These are phyloP conservation scores for Bradysia coprophila DNA, from an alignment of 1,140 invertebrate species.

Conservation along the genomic window DNA sequence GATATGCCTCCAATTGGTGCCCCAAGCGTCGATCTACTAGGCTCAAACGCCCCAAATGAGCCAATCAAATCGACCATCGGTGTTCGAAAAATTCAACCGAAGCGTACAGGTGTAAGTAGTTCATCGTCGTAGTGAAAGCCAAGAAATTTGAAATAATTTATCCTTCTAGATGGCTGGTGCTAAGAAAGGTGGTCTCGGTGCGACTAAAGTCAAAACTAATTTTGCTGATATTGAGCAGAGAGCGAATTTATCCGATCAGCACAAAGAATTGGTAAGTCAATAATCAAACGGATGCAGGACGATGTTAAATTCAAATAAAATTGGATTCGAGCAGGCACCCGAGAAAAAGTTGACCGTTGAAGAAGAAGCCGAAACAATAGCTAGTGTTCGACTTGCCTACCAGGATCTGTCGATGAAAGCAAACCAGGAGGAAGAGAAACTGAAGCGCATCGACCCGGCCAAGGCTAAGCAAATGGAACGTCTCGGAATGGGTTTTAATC, in stretches of 20 bases:
- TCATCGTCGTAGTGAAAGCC: neutral
- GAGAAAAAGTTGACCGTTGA: constrained; percentile 21
- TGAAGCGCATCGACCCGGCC: constrained; percentile 58
- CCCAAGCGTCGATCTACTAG: constrained; percentile 25
- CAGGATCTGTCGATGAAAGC: constrained; percentile 64
- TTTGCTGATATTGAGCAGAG: constrained; percentile 91
- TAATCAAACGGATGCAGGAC: too few species aligned
- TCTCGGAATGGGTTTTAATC: constrained; percentile 63
- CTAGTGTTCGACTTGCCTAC: constrained; percentile 74
- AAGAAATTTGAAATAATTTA: constrained; percentile 2
- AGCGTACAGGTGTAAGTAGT: constrained; percentile 39
- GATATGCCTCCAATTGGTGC: neutral
- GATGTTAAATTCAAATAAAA: too few species aligned
- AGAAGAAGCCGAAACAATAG: constrained; percentile 39
- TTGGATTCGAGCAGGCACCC: too few species aligned
- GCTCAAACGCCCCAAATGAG: constrained; percentile 13
- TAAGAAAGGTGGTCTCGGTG: constrained; percentile 83
- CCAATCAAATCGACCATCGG: constrained; percentile 54
- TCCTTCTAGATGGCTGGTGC: constrained; percentile 34
- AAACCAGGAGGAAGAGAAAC: constrained; percentile 58
- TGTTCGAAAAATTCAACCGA: constrained; percentile 40
- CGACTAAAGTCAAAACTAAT: constrained; percentile 86
- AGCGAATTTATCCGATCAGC: constrained; percentile 61
- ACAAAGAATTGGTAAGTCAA: constrained; percentile 37
- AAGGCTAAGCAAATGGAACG: constrained; percentile 82